Conservation (phyloP, 1,140 invertebrate genomes). For the Stenopsyche tienmushanensis region DNA sequence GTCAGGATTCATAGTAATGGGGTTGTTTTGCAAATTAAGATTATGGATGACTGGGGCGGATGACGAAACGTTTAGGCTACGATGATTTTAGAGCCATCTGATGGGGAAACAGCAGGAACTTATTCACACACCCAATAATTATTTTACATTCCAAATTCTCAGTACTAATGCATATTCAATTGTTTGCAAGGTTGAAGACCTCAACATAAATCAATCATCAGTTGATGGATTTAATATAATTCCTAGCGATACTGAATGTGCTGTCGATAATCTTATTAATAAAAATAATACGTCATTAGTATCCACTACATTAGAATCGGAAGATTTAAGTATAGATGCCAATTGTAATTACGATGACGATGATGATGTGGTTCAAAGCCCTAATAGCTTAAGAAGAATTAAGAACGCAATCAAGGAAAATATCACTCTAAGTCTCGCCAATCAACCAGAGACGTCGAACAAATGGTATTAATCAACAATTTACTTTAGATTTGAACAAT, state of each 20-base stretch:
- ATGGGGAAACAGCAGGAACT: no score
- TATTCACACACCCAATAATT: no score
- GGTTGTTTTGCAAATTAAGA: no score
- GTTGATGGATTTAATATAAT: constrained; percentile 27
- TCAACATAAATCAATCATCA: constrained; percentile 40
- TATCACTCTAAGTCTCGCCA: background rate
- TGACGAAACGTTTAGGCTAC: no score
- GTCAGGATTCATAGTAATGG: no score
- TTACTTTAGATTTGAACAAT: no score
- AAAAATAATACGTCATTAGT: background rate
- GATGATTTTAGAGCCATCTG: no score
- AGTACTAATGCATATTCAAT: background rate
- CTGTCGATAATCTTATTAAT: constrained; percentile 29
- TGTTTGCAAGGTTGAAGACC: constrained; percentile 39
- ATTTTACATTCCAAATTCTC: no score
- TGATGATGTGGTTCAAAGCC: constrained; percentile 4
- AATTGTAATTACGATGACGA: constrained; percentile 26
- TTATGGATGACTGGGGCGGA: no score
- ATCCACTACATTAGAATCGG: background rate
- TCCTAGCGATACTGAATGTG: constrained; percentile 32
- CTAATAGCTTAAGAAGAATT: background rate
- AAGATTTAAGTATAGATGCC: constrained; percentile 14
- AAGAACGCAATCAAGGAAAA: constrained; percentile 15
- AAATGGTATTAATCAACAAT: background rate
- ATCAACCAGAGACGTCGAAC: background rate